phyloP scores from a whole-genome alignment of 2,888 invertebrate genomes.

The Aphidoletes aphidimyza region DNA sequence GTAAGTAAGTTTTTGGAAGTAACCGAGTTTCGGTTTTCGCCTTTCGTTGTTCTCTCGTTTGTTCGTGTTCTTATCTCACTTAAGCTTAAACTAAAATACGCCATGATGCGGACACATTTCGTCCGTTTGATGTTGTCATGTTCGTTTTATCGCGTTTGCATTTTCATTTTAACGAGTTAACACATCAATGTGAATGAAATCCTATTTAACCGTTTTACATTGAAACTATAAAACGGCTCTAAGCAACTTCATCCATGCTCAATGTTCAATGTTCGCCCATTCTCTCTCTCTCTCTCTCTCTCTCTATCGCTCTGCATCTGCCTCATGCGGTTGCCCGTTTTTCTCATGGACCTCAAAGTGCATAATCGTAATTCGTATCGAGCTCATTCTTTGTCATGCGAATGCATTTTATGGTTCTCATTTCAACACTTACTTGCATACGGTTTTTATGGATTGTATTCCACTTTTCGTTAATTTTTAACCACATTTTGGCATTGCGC shows the following conservation, averaged over 20 bases:
- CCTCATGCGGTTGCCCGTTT: background rate
- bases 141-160: slow-evolving; percentile 29
- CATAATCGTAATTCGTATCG: slow-evolving; percentile 19
- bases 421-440: slow-evolving; percentile 51
- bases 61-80: background rate
- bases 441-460: slow-evolving; percentile 15
- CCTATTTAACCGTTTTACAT: slow-evolving; percentile 44
- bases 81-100: slow-evolving; percentile 23
- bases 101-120: slow-evolving; percentile 27
- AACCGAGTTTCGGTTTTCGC: background rate
- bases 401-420: slow-evolving; percentile 21
- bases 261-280: no score
- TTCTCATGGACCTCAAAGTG: background rate
- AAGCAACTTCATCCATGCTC: slow-evolving; percentile 8
- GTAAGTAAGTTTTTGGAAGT: background rate
- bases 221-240: slow-evolving; percentile 36
- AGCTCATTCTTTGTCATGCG: slow-evolving; percentile 17
- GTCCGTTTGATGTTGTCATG: slow-evolving; percentile 26
- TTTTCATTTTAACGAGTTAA: slow-evolving; percentile 45
- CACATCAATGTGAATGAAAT: slow-evolving; percentile 45
- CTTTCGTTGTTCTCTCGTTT: background rate
- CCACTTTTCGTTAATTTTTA: slow-evolving; percentile 35
- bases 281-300: no score
- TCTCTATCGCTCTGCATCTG: background rate
- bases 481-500: background rate